A percentile compares a stretch with the other conserved stretches of the same genome.
Conservation (phyloP, 2,888 invertebrate genomes). For the Volucella bombylans region DNA sequence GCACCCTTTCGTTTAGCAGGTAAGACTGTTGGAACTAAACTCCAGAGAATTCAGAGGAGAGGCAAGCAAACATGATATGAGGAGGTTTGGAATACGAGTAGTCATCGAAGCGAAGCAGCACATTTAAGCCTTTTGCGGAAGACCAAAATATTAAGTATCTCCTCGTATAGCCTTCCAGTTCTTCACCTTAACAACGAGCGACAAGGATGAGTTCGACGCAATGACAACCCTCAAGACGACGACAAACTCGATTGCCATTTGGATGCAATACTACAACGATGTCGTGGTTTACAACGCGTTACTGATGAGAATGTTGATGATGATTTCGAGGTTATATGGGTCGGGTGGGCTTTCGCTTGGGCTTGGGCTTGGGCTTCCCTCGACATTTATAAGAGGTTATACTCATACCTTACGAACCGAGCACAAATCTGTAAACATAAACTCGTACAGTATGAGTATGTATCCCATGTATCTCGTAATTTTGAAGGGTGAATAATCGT, state of each 20-base stretch:
- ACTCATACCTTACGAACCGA: constrained; percentile 6
- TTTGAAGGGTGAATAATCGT: constrained; percentile 69
- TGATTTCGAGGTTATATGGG: constrained; percentile 33
- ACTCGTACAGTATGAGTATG: neutral
- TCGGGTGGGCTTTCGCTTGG: no score
- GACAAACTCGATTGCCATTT: constrained; percentile 17
- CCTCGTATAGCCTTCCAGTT: neutral
- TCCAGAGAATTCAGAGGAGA: constrained; percentile 25
- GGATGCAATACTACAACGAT: constrained; percentile 33
- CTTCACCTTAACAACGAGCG: constrained; percentile 4
- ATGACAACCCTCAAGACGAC: constrained; percentile 26
- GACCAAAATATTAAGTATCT: constrained; percentile 67
- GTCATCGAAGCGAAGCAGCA: constrained; percentile 51
- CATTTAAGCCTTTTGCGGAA: constrained; percentile 72
- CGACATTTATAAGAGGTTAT: constrained; percentile 43
- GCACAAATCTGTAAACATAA: neutral
- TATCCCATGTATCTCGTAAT: constrained; percentile 14
- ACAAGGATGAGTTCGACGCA: constrained; percentile 25
- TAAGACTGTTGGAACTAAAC: constrained; percentile 35
- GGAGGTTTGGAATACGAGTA: constrained; percentile 24
- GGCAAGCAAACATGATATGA: neutral
- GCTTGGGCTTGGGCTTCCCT: constrained; percentile 20
- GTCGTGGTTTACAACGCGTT: constrained; percentile 33
- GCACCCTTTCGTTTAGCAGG: neutral
- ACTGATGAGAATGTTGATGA: constrained; percentile 40